Base-by-base conservation (phyloP, 2,113 vertebrate species). In the Kryptolebias marmoratus region DNA sequence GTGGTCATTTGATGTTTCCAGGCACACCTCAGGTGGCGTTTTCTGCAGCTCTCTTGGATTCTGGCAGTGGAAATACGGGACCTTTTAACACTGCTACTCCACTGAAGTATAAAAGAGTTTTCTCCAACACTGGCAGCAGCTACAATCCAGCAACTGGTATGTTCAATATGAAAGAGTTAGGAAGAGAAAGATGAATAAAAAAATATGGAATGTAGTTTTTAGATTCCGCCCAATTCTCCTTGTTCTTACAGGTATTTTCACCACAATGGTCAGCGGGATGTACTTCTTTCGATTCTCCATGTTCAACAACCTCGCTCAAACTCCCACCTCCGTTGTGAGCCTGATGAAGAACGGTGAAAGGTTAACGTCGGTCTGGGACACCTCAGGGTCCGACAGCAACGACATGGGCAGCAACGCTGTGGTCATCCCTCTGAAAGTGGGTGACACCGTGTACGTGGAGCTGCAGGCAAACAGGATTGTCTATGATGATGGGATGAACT, bases 201-300 rank as follows among this genome's bases (percentile, higher is more conserved):
- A 58, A 36, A 11, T 18, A 18, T n/a, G 2, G 3, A 16, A 11
- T 18, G 8, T 16, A 16, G 10, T 18, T 16, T 3, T n/a, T 18
- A 31, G 3, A 31, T 10, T 16, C 31, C 30, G 15, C 7, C 54
- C 16, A 31, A 56, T 27, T 4, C 3, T 48, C 11, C 13, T 47
- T 68, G 2, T 49, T 67, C 45, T 61, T 22, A 6, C 64, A 80
- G 84, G 75, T 0, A 66, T 73, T 27, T 81, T 80, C 57, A 65
- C 65, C 0, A 87, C 81, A 42, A 9, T 28, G 13, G 74, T 84
- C 60, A 79, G 79, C 12, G 76, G 83, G 13, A 68, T 74, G 48
- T 90, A 89, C 78, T 89, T 82, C 72, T 91, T 91, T 57, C 61
- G 79, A 22, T 89, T 88, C 77, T 72, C 88, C 0, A 82, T 86